Percentiles rank a stretch among this genome's conserved stretches.
Conservation (phyloP, 1,140 invertebrate genomes). For the Drosophila truncata region DNA sequence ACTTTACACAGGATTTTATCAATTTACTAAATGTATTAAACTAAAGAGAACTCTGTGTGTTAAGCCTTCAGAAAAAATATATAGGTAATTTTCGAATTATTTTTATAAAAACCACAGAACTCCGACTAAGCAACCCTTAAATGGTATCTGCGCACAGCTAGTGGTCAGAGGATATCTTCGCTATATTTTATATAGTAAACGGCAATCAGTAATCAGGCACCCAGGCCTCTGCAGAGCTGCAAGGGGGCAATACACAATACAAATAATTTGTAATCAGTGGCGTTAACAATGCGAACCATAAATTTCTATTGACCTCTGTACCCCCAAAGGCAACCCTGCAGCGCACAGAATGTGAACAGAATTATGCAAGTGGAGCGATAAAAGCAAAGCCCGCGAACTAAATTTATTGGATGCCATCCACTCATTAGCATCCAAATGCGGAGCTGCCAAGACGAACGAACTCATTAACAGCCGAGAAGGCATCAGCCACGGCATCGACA, state of each 20-base stretch:
- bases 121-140: neutral
- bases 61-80: too few species aligned
- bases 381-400: conserved; percentile 81
- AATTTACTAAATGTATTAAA: neutral
- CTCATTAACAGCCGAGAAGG: conserved; percentile 69
- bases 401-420: conserved; percentile 83
- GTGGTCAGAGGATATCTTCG: conserved; percentile 13
- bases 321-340: conserved; percentile 49
- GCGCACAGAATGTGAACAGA: conserved; percentile 45
- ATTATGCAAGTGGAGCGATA: conserved; percentile 82
- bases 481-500: conserved; percentile 8
- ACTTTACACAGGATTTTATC: too few species aligned
- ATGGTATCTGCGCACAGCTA: neutral
- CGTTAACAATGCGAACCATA: conserved; percentile 76
- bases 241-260: conserved; percentile 31
- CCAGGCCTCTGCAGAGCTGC: conserved; percentile 4
- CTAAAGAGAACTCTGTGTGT: too few species aligned
- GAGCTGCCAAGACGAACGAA: conserved; percentile 73
- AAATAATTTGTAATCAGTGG: conserved; percentile 81
- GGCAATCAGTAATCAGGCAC: conserved; percentile 34
- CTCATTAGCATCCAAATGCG: conserved; percentile 82
- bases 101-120: neutral
- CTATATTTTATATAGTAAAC: conserved; percentile 5
- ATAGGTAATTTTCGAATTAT: too few species aligned
- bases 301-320: conserved; percentile 78